Percentiles rank a stretch among this genome's conserved stretches.
Conservation (phyloP, 2,888 invertebrate species). For the Polia nebulosa region DNA sequence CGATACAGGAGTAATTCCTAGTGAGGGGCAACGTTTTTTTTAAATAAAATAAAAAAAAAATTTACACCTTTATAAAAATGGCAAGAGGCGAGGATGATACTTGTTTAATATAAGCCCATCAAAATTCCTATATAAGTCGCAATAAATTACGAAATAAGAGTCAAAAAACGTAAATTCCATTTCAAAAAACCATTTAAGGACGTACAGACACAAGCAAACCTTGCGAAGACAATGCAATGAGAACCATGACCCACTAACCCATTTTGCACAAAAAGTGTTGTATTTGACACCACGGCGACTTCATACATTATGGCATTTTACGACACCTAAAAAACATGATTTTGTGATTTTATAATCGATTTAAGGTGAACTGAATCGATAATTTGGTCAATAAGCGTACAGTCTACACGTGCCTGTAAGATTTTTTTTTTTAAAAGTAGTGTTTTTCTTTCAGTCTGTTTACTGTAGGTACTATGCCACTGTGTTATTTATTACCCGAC, state of each 20-base stretch:
- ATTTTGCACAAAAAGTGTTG: conserved; percentile 31
- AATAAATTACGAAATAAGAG: conserved; percentile 2
- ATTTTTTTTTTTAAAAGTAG: background rate
- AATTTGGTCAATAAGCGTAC: background rate
- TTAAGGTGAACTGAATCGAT: conserved; percentile 23
- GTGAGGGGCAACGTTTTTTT: too few relatives aligned
- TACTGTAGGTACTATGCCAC: too few relatives aligned
- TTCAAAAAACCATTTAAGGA: conserved; percentile 30
- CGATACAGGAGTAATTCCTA: too few relatives aligned
- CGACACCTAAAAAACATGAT: conserved; percentile 23
- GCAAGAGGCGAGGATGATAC: background rate
- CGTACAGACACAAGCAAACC: conserved; percentile 27
- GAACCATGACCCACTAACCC: conserved; percentile 55
- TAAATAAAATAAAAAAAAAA: too few relatives aligned
- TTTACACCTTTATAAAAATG: too few relatives aligned
- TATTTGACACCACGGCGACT: conserved; percentile 40
- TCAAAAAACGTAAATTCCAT: conserved; percentile 1
- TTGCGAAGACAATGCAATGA: conserved; percentile 32
- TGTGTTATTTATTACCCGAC: too few relatives aligned
- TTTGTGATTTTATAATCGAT: conserved; percentile 48
- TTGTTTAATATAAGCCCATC: background rate
- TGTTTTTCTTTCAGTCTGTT: background rate
- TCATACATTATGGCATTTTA: conserved; percentile 56
- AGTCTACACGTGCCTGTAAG: background rate
- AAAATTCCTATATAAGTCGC: conserved; percentile 12